phyloP scores from a whole-genome alignment of 2,888 invertebrate species.

The Epirrhoe tristata region DNA sequence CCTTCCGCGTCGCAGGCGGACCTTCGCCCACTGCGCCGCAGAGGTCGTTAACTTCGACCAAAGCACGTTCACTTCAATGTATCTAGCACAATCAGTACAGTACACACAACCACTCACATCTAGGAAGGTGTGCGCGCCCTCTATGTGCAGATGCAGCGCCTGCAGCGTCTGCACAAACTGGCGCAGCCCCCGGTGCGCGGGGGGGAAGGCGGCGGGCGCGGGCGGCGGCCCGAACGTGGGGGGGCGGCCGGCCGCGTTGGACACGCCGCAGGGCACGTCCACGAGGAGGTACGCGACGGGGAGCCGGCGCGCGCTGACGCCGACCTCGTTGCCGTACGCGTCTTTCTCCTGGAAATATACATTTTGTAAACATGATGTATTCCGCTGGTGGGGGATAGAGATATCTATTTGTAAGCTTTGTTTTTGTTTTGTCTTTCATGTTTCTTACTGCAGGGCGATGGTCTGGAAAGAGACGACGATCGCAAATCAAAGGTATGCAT shows the following conservation, averaged over 20 bases:
- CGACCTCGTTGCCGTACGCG: constrained; percentile 98
- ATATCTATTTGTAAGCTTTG: too few relatives aligned
- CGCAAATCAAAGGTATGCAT: too few relatives aligned
- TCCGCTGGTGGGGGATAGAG: too few relatives aligned
- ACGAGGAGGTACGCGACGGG: constrained; percentile 99
- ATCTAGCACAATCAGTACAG: too few relatives aligned
- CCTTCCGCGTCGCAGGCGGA: too few relatives aligned
- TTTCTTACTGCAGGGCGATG: too few relatives aligned
- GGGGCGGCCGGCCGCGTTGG: constrained; percentile 58
- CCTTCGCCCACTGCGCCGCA: too few relatives aligned
- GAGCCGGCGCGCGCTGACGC: constrained; percentile 95
- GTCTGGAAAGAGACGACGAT: too few relatives aligned
- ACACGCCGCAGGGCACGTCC: constrained; percentile 96
- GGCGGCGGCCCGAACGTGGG: constrained; percentile 43
- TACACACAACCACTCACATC: too few relatives aligned
- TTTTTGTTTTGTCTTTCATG: too few relatives aligned
- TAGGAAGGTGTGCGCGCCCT: constrained; percentile 85
- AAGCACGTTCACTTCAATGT: neutral
- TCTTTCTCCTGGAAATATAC: constrained; percentile 93
- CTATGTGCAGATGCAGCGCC: constrained; percentile 68
- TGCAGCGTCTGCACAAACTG: constrained; percentile 65
- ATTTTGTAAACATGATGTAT: neutral
- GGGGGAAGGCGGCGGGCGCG: constrained; percentile 64
- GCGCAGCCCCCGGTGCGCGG: constrained; percentile 67
- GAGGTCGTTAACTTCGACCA: too few relatives aligned